Percentiles rank a stretch among this genome's conserved stretches.
Conservation (phyloP, 2,888 invertebrate genomes). For the Horisme vitalbata region DNA sequence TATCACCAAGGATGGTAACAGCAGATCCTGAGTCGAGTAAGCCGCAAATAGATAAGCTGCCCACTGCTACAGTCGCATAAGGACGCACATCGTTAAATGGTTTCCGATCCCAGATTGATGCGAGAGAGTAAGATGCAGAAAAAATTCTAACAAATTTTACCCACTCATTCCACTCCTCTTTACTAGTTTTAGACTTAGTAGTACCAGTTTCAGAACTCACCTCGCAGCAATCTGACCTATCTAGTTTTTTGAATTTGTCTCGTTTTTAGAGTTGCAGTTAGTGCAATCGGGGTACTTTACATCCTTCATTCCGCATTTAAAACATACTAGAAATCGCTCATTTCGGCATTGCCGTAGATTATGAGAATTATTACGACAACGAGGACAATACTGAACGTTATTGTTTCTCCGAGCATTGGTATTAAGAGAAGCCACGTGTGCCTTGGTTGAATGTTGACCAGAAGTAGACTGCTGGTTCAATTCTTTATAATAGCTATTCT, state of each 20-base stretch:
- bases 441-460: not conserved
- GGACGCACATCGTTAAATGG: not conserved
- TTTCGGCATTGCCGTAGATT: not conserved
- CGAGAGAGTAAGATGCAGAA: not conserved
- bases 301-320: slow-evolving; percentile 12
- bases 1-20: slow-evolving; percentile 9
- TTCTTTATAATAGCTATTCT: not conserved
- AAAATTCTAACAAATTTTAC: not conserved
- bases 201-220: not conserved
- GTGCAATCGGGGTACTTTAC: slow-evolving; percentile 3
- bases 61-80: not conserved
- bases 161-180: not conserved
- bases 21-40: slow-evolving; percentile 3
- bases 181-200: not conserved
- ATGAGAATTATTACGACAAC: slow-evolving; percentile 6
- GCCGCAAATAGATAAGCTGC: not conserved
- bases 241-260: slow-evolving; percentile 7
- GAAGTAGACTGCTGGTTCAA: not conserved
- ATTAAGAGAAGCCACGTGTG: not conserved
- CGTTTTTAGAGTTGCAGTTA: not conserved
- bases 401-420: not conserved
- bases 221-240: slow-evolving; percentile 2
- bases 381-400: slow-evolving; percentile 6
- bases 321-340: slow-evolving; percentile 5
- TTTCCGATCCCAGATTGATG: not conserved